Evolutionary conservation across 2,113 vertebrate species (phyloP).

Genomic region (Acanthochromis polyacanthus): DNA sequence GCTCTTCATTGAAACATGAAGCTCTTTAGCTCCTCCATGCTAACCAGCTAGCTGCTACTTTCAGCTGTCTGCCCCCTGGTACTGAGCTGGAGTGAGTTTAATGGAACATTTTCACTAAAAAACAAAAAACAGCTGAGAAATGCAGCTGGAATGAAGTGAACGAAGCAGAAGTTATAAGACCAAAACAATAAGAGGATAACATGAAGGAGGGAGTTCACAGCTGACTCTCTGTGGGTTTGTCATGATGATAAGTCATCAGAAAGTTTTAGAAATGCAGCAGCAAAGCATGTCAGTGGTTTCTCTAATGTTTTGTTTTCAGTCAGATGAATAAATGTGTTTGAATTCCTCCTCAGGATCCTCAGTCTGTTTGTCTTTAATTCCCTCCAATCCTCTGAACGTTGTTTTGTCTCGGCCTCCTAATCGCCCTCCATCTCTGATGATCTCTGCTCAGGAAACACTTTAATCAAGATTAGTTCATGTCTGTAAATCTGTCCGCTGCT

Average conservation of each 20-base stretch:
- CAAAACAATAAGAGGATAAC: neutral
- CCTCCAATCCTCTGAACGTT: neutral
- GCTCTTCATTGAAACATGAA: too few relatives aligned
- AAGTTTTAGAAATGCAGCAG: too few relatives aligned
- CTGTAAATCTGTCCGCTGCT: slow-evolving; percentile 36
- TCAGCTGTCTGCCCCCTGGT: neutral
- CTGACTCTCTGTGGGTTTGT: neutral
- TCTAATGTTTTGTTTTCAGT: too few relatives aligned
- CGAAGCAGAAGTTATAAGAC: neutral
- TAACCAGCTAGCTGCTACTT: too few relatives aligned
- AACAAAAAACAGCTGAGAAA: too few relatives aligned
- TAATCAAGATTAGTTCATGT: slow-evolving; percentile 33
- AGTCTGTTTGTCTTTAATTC: slow-evolving; percentile 12
- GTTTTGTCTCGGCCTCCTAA: slow-evolving; percentile 17
- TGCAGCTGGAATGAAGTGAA: neutral
- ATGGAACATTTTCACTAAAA: neutral
- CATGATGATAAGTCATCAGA: too few relatives aligned
- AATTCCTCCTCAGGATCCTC: neutral
- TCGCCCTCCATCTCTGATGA: neutral
- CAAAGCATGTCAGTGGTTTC: too few relatives aligned
- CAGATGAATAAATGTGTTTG: too few relatives aligned
- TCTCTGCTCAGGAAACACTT: slow-evolving; percentile 5
- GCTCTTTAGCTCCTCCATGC: too few relatives aligned
- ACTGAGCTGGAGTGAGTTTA: neutral
- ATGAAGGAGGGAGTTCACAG: neutral